phyloP scores from a whole-genome alignment of 2,888 invertebrate species.

The Glaucopsyche alexis region DNA sequence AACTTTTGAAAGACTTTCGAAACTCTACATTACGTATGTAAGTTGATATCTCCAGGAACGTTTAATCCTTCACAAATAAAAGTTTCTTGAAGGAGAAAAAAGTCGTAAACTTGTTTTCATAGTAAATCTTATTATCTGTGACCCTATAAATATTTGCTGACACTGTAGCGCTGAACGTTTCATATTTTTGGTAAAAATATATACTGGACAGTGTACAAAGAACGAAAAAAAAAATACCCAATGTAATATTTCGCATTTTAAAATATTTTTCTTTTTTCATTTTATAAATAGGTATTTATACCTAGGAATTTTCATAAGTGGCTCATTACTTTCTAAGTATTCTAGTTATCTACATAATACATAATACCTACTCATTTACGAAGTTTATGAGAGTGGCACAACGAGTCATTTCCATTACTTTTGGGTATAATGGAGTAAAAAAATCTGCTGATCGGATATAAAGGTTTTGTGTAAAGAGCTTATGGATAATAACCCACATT shows the following conservation, averaged over 20 bases:
- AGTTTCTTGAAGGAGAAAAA: not conserved
- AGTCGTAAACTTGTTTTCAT: slow-evolving; percentile 23
- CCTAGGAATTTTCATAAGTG: not conserved
- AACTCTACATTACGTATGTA: no score
- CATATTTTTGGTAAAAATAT: not conserved
- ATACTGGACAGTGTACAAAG: no score
- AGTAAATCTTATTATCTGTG: slow-evolving; percentile 16
- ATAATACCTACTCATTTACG: not conserved
- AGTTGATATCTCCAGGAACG: not conserved
- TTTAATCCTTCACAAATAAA: not conserved
- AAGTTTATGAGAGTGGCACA: not conserved
- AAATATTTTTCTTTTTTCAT: not conserved
- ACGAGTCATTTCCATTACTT: not conserved
- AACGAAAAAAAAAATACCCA: not conserved
- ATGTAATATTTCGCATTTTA: no score
- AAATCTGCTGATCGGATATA: not conserved
- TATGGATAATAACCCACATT: slow-evolving; percentile 8
- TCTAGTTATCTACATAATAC: no score
- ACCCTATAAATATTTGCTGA: slow-evolving; percentile 10
- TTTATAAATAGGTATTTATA: not conserved
- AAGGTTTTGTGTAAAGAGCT: not conserved
- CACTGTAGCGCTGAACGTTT: not conserved
- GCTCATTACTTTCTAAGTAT: not conserved
- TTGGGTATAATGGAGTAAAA: not conserved
- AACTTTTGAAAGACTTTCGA: no score